Evolutionary conservation across 2,797 vertebrate genomes (phyloP), one percentile per base, ranked within the genome.

Genomic region (Macropus fuliginosus): DNA sequence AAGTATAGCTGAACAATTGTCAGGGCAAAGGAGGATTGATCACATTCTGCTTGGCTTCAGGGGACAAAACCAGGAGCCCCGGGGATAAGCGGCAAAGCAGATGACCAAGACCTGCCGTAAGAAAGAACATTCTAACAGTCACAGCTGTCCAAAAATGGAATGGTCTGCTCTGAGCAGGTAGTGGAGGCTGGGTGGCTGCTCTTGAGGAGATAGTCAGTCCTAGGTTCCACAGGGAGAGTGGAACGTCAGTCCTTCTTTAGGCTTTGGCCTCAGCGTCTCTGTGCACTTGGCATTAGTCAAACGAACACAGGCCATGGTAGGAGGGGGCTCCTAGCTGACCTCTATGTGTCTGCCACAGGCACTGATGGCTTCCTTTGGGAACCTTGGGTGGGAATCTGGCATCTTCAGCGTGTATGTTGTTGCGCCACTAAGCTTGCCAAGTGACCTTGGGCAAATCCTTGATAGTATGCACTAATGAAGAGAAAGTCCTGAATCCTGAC

Each of bases 391-490:
- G 96, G 95, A 93, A 93, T 0, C 18, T 87, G 96, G 95, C 96
- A 59, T 66, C 91, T 92, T 92, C 92, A 27, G 31, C 55, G 94
- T 92, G 95, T 62, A 29, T 0, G 0, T 95, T 91, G 96, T 94
- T 95, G 95, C 93, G 31, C 54, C 3, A 0, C 91, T 0, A 93
- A 0, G 54, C 93, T 97, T 18, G 16, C 97, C 93, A 24, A 62
- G 96, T 94, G 98, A 95, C 93, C 97, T 28, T 28, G 92, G 96
- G 97, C 96, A 96, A 96, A 95, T 97, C 98, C 97, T 96, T 97
- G 97, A 97, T 14, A 9, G n/a, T 46, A n/a, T 27, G 40, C 1
- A 3, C 21, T 27, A 11, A 5, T 87, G 74, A 87, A 87, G 74
- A 87, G 40, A 87, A 46, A 87, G 21, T 3, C 31, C 40, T 87